Evolutionary conservation across 2,113 vertebrate species (phyloP).

Genomic region (Eolophus roseicapilla): DNA sequence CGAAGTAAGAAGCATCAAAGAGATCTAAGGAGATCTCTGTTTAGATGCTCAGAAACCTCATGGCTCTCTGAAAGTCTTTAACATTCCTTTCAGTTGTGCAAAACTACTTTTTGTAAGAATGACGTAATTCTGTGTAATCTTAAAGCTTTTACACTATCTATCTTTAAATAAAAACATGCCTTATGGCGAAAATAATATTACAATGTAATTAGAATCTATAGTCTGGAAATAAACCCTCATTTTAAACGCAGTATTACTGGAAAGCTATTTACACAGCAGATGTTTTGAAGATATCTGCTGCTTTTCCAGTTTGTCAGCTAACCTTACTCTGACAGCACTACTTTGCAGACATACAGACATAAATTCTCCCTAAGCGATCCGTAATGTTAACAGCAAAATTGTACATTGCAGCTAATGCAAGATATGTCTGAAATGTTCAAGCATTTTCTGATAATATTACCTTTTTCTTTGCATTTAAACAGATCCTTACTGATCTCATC

Average conservation of each 20-base stretch:
- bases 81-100: neutral
- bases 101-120: neutral
- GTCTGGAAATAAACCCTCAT: conserved; percentile 15
- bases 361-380: conserved; percentile 43
- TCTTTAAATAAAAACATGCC: conserved; percentile 54
- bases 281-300: conserved; percentile 62
- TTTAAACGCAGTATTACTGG: conserved; percentile 59
- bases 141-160: conserved; percentile 28
- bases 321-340: conserved; percentile 12
- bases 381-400: conserved; percentile 1
- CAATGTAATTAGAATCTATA: conserved; percentile 57
- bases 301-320: conserved; percentile 49
- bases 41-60: neutral
- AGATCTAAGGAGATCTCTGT: neutral
- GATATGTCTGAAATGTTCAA: conserved; percentile 1
- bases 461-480: conserved; percentile 33
- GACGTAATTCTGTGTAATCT: neutral
- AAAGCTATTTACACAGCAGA: conserved; percentile 59
- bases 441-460: conserved; percentile 44
- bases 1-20: neutral
- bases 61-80: neutral
- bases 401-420: conserved; percentile 62
- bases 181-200: conserved; percentile 51
- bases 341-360: neutral
- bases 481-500: neutral